These are phyloP conservation scores for Myotis daubentonii DNA, from an alignment of 2,797 vertebrate genomes.

Conservation along the genomic window DNA sequence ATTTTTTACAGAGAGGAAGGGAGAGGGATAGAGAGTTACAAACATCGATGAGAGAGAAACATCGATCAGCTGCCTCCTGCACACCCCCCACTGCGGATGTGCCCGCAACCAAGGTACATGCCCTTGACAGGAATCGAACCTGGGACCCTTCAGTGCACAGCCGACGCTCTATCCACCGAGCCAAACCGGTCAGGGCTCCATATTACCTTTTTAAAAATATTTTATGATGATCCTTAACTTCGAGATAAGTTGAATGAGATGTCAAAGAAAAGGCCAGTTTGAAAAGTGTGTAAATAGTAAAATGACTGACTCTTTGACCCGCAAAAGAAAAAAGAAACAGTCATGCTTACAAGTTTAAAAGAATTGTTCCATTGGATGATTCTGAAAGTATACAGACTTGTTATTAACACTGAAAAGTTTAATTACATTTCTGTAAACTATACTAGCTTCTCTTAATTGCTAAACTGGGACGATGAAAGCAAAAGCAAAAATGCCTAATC, in stretches of 20 bases:
- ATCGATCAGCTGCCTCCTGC: too few relatives aligned
- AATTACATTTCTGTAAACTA: conserved; percentile 77
- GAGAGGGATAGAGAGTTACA: too few relatives aligned
- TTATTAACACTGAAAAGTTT: conserved; percentile 82
- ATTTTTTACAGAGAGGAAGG: too few relatives aligned
- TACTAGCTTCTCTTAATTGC: conserved; percentile 66
- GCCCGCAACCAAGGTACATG: too few relatives aligned
- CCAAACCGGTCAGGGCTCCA: neutral
- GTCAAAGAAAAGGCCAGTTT: conserved; percentile 28
- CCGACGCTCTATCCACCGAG: too few relatives aligned
- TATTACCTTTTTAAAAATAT: neutral
- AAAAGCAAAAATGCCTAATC: conserved; percentile 75
- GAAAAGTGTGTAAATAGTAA: conserved; percentile 29
- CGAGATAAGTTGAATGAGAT: conserved; percentile 21
- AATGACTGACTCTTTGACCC: conserved; percentile 43
- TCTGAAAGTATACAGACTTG: conserved; percentile 60
- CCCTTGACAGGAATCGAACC: too few relatives aligned
- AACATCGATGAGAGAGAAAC: too few relatives aligned
- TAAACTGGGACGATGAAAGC: conserved; percentile 67
- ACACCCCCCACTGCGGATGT: too few relatives aligned
- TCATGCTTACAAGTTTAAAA: conserved; percentile 53
- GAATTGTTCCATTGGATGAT: conserved; percentile 49
- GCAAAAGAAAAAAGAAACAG: conserved; percentile 13
- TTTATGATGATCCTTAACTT: conserved; percentile 16
- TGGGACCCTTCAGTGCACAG: too few relatives aligned